Percentiles rank a stretch among this genome's conserved stretches.
These are phyloP conservation scores for Mustela erminea DNA, from an alignment of 2,797 vertebrate species.

Conservation along the genomic window DNA sequence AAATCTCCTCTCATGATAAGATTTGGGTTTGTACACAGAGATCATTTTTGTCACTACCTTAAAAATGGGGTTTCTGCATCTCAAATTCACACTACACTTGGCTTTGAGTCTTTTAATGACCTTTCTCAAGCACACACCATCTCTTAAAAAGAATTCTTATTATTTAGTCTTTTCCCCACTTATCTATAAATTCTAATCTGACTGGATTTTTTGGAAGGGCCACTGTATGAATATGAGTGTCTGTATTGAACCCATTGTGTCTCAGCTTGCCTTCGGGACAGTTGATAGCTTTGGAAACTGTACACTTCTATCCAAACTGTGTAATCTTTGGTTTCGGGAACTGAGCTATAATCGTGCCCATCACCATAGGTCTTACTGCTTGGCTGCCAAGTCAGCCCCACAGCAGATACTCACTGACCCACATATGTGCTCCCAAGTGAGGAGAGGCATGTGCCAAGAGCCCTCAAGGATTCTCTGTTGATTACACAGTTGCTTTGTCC, in stretches of 20 bases:
- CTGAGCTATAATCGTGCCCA: not conserved
- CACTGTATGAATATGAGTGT: not conserved
- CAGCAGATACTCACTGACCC: not conserved
- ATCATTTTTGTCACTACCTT: not conserved
- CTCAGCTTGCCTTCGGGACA: not conserved
- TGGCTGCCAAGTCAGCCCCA: not conserved
- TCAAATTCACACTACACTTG: not conserved
- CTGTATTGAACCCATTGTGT: not conserved
- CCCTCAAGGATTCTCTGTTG: not conserved
- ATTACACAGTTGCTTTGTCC: not conserved
- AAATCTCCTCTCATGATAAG: not conserved
- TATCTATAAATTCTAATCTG: not conserved
- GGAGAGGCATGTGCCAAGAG: not conserved
- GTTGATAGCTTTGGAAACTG: slow-evolving; percentile 21
- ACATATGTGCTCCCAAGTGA: not conserved
- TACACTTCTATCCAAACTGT: not conserved
- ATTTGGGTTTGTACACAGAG: not conserved
- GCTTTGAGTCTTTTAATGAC: not conserved
- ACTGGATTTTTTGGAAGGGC: not conserved
- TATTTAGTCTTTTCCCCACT: not conserved
- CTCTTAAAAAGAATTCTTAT: not conserved
- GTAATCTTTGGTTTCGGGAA: not conserved
- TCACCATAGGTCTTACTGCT: not conserved
- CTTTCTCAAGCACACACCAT: not conserved
- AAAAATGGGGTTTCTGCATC: not conserved